These are phyloP conservation scores for Amia ocellicauda DNA, from an alignment of 2,113 vertebrate species.

Conservation along the genomic window DNA sequence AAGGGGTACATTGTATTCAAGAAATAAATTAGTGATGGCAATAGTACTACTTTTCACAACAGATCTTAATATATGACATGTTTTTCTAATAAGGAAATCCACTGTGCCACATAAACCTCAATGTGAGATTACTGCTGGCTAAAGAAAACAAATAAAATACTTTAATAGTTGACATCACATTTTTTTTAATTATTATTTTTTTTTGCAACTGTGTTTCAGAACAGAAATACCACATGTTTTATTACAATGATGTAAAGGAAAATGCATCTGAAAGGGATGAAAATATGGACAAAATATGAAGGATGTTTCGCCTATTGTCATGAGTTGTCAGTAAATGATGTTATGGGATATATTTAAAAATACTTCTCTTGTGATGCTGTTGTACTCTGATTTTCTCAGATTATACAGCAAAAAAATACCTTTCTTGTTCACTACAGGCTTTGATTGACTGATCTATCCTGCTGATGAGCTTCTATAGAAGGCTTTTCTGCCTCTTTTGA, in stretches of 20 bases:
- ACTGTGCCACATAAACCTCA: no score
- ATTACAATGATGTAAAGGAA: not conserved
- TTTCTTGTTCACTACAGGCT: slow-evolving; percentile 26
- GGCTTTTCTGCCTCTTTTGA: not conserved
- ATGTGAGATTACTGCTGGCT: no score
- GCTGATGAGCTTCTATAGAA: not conserved
- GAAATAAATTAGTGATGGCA: no score
- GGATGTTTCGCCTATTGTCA: slow-evolving; percentile 5
- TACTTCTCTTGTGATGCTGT: not conserved
- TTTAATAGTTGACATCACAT: no score
- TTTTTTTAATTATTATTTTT: no score
- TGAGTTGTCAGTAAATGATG: slow-evolving; percentile 1
- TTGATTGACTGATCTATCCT: slow-evolving; percentile 11
- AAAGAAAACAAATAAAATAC: no score
- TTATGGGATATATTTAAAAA: not conserved
- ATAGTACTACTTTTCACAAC: no score
- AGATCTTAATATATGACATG: no score
- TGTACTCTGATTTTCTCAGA: not conserved
- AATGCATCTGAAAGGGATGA: not conserved
- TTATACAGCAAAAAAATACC: not conserved
- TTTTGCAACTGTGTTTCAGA: no score
- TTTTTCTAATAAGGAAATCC: no score
- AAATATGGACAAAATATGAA: no score
- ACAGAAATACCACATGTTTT: not conserved
- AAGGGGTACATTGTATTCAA: no score